Percentiles rank a stretch among this genome's conserved stretches.
These are phyloP conservation scores for Panulirus ornatus DNA, from an alignment of 1,140 invertebrate genomes.

Conservation along the genomic window DNA sequence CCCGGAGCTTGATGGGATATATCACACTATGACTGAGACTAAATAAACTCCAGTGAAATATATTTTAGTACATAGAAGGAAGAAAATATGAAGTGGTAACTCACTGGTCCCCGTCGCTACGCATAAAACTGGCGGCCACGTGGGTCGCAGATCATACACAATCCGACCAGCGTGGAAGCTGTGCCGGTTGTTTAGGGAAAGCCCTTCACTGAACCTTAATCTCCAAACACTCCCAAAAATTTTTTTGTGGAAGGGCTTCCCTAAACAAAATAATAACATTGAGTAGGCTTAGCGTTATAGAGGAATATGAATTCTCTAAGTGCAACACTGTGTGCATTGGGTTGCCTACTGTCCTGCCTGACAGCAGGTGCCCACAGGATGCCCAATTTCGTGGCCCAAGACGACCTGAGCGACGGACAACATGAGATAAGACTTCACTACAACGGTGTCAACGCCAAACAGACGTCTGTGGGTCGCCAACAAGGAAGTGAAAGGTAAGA, in stretches of 20 bases:
- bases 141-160: slow-evolving; percentile 18
- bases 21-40: background rate
- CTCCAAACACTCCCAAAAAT: background rate
- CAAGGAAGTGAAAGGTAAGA: slow-evolving; percentile 61
- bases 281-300: background rate
- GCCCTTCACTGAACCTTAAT: background rate
- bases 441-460: slow-evolving; percentile 83
- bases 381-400: slow-evolving; percentile 81
- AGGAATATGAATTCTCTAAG: background rate
- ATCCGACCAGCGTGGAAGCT: background rate
- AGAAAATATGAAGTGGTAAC: background rate
- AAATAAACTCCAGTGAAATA: background rate
- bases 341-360: background rate
- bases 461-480: slow-evolving; percentile 81
- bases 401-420: slow-evolving; percentile 83
- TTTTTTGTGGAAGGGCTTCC: background rate
- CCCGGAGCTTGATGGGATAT: background rate
- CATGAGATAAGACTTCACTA: slow-evolving; percentile 82
- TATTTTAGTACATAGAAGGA: background rate
- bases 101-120: background rate
- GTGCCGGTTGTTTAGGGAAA: background rate
- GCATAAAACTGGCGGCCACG: slow-evolving; percentile 39
- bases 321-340: background rate
- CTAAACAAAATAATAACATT: background rate
- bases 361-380: slow-evolving; percentile 1